Evolutionary conservation across 2,113 vertebrate genomes (phyloP).

Genomic region (Salvelinus fontinalis): DNA sequence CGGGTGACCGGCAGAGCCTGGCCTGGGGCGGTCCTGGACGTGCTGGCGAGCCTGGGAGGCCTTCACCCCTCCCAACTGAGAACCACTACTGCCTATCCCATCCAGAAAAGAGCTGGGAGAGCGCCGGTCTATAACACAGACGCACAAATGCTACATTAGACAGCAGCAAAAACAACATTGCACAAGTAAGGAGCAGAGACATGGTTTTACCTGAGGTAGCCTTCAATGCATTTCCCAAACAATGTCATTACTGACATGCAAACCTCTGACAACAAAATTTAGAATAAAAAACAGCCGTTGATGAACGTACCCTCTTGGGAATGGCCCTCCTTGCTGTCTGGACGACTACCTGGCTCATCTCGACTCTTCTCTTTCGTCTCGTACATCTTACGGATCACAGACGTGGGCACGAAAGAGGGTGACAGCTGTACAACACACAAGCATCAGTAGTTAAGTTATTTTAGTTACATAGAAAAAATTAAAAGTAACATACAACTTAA

Average conservation of each 20-base stretch:
- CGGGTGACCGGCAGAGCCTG: conserved; percentile 80
- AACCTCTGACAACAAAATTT: not conserved
- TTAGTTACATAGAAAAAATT: not conserved
- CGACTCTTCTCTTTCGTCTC: conserved; percentile 95
- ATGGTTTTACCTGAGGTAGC: too few relatives aligned
- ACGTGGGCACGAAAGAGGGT: conserved; percentile 97
- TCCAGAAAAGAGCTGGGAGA: conserved; percentile 76
- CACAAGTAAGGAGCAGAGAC: not conserved
- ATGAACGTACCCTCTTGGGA: conserved; percentile 80
- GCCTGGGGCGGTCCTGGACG: conserved; percentile 84
- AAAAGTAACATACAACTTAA: not conserved
- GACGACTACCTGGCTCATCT: conserved; percentile 81
- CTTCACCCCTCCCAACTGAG: conserved; percentile 76
- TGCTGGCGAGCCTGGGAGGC: conserved; percentile 69
- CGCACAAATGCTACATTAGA: not conserved
- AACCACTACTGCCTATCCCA: conserved; percentile 74
- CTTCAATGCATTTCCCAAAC: not conserved
- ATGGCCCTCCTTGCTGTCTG: conserved; percentile 81
- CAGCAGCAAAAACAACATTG: too few relatives aligned
- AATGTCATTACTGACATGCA: not conserved
- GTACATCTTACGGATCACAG: conserved; percentile 98
- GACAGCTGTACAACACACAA: conserved; percentile 80
- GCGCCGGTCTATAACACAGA: conserved; percentile 56
- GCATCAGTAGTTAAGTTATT: not conserved
- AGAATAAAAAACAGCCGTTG: not conserved